Conservation (phyloP, 2,113 vertebrate species). For the Leptobrachium leishanense region DNA sequence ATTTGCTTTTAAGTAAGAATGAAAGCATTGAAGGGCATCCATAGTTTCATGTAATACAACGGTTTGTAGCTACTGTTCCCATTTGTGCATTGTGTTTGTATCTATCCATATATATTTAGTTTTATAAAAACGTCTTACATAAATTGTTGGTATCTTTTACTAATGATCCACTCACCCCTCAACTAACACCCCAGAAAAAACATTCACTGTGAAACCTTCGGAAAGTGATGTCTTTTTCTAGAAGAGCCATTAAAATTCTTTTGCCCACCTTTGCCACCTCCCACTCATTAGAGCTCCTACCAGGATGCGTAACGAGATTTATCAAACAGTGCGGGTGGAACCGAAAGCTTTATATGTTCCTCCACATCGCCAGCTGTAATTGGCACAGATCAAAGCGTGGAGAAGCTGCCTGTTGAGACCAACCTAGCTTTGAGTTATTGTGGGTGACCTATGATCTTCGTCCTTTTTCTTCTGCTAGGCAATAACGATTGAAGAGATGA, state of each 20-base stretch:
- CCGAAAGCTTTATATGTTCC: neutral
- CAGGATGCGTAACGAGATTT: neutral
- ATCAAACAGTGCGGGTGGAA: constrained; percentile 33
- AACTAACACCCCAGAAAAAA: neutral
- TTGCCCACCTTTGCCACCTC: constrained; percentile 4
- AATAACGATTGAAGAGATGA: constrained; percentile 22
- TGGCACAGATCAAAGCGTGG: constrained; percentile 30
- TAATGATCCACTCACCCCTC: constrained; percentile 17
- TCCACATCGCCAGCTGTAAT: constrained; percentile 24
- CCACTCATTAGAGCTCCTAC: constrained; percentile 31
- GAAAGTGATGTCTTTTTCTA: neutral
- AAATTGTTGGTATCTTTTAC: neutral
- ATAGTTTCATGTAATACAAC: constrained; percentile 1
- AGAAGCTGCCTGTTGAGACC: constrained; percentile 7
- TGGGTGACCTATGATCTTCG: constrained; percentile 8
- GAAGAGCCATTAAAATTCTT: constrained; percentile 34
- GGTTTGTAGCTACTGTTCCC: neutral
- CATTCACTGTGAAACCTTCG: neutral
- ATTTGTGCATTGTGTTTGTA: neutral
- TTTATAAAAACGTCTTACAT: constrained; percentile 6
- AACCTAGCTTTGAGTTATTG: constrained; percentile 27
- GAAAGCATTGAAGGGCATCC: constrained; percentile 7
- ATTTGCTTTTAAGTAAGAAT: constrained; percentile 35
- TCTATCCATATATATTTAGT: neutral
- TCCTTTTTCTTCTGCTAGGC: constrained; percentile 3